These are phyloP conservation scores for Lepidothrix coronata DNA, from an alignment of 2,113 vertebrate genomes.

Conservation along the genomic window DNA sequence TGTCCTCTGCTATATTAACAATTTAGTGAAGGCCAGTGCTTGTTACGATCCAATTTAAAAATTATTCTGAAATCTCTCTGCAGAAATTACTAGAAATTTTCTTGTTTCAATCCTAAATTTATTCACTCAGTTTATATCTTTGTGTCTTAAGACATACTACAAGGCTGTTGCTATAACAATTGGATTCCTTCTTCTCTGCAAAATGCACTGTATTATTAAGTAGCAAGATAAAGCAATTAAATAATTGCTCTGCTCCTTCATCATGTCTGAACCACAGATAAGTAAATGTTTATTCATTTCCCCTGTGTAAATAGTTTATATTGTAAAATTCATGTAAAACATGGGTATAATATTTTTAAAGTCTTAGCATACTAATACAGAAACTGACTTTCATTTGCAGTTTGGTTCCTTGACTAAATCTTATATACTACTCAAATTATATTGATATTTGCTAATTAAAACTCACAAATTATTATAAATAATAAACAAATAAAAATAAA, in stretches of 20 bases:
- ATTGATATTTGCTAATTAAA: background rate
- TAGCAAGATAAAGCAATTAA: background rate
- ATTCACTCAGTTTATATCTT: background rate
- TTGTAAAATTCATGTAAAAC: background rate
- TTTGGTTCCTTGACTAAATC: background rate
- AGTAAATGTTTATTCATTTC: background rate
- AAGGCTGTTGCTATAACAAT: background rate
- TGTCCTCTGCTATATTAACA: background rate
- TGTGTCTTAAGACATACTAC: background rate
- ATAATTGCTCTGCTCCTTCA: background rate
- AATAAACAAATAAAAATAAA: background rate
- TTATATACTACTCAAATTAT: background rate
- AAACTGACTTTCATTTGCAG: background rate
- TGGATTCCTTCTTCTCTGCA: background rate
- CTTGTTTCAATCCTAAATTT: background rate
- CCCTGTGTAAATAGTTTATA: background rate
- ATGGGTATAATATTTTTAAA: background rate
- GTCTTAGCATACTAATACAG: background rate
- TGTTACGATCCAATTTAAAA: background rate
- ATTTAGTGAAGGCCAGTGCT: fast-evolving
- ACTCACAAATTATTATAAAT: background rate
- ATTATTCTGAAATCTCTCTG: background rate
- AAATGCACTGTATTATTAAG: background rate
- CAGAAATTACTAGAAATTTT: background rate
- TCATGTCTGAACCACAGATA: background rate